A percentile compares a stretch with the other conserved stretches of the same genome.
Conservation (phyloP, 2,113 vertebrate species). For the Ochotona princeps region DNA sequence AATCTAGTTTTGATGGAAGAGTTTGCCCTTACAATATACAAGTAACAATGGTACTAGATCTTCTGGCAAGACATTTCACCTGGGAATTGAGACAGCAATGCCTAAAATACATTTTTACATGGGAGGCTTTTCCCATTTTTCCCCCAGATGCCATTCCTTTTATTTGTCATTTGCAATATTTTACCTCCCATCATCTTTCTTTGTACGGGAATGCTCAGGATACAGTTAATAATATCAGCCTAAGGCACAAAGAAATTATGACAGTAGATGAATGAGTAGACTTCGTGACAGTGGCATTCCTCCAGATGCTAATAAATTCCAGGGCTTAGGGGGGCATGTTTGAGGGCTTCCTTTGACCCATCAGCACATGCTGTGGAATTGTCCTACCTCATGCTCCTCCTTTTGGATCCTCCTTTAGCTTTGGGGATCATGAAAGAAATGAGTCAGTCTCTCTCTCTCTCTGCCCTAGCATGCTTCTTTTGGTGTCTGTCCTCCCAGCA, state of each 20-base stretch:
- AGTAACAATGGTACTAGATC: not conserved
- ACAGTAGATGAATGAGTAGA: constrained; percentile 49
- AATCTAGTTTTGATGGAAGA: constrained; percentile 60
- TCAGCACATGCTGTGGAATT: not conserved
- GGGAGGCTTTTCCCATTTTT: not conserved
- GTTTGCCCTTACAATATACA: constrained; percentile 27
- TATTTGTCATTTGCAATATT: constrained; percentile 46
- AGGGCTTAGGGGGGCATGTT: not conserved
- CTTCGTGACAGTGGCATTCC: constrained; percentile 47
- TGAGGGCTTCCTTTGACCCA: constrained; percentile 39
- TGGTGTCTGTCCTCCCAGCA: constrained; percentile 50
- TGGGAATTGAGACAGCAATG: constrained; percentile 19
- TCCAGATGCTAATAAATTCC: constrained; percentile 49
- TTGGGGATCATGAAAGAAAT: not conserved
- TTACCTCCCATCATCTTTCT: constrained; percentile 41
- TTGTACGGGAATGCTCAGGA: constrained; percentile 25
- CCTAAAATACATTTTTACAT: not conserved
- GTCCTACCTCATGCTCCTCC: not conserved
- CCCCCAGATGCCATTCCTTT: constrained; percentile 35
- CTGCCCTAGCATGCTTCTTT: constrained; percentile 12
- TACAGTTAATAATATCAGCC: constrained; percentile 55
- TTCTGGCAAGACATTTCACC: constrained; percentile 40
- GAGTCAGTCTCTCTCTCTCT: not conserved
- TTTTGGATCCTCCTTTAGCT: constrained; percentile 42
- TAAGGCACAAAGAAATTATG: constrained; percentile 57